Base-by-base conservation (phyloP, 2,113 vertebrate genomes). In the Plestiodon gilberti region DNA sequence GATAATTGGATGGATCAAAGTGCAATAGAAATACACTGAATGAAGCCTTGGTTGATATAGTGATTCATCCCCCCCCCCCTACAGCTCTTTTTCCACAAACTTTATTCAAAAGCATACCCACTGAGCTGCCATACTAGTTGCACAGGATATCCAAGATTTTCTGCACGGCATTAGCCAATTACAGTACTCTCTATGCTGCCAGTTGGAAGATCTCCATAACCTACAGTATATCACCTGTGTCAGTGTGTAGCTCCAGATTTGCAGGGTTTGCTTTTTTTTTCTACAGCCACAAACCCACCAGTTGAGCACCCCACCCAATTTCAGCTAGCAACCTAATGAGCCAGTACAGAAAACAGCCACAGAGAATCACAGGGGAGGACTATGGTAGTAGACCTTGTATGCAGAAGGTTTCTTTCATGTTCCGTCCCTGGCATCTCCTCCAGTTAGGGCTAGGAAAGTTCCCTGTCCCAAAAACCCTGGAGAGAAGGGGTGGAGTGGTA, bases 1-100 rank as follows among this genome's bases (percentile, higher is more conserved):
- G 64, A 69, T 71, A 84, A 85, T 35, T 84, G 81, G 65, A 64
- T 10, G 75, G 87, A 86, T 90, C 88, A 79, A 94, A 82, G 85
- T 35, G 65, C 83, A 91, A 74, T 48, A 81, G 88, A 40, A 91
- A 90, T 0, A 0, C 73, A 87, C 89, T 88, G 84, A 88, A 84
- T 77, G 80, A 90, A 89, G 84, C 52, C 57, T 57, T 89, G 83
- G 91, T 84, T 87, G 85, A 43, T 35, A 14, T 35, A 14, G 61
- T 87, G 88, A 91, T 90, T 86, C 75, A 92, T 91, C 30, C 14
- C 28, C 48, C 28, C 55, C 52, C 62, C 28, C 77, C 48, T 88
- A 90, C 0, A 0, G 79, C 78, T 75, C 81, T 87, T 87, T 48
- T 83, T 85, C 87, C 87, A 85, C n/a, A 15, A 92, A 88, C 78